Evolutionary conservation across 2,113 vertebrate species (phyloP), one percentile per base, ranked within the genome.

Genomic region (Paraplagusia blochii): DNA sequence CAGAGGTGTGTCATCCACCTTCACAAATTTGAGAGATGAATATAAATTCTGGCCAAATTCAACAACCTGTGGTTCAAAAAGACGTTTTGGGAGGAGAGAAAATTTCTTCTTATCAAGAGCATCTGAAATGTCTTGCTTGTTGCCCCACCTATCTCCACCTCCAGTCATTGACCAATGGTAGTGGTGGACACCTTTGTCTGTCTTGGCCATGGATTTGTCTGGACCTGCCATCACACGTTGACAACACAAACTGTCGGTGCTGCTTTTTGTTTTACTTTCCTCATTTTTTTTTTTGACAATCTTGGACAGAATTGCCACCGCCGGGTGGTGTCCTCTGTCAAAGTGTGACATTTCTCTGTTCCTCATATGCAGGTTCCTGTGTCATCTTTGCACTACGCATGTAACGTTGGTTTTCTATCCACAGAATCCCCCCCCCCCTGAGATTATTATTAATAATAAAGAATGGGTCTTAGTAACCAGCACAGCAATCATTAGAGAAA

Each of bases 221-320:
- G 50, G 38, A 66, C 66, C 72, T 47, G 34, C 67, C 72, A 53
- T 74, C 4, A 40, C 61, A 70, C 67, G 56, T 63, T 12, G 76
- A 75, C 76, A 73, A 76, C 63, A 66, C 53, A 50, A 72, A 75
- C 76, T 66, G 72, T 90, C 87, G 85, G 89, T 95, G 92, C 92
- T 94, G 88, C 90, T 93, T 92, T 66, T 92, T 42, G n/a, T n/a
- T 50, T n/a, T 44, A 9, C 16, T 22, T 53, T 33, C 8, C 64
- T 88, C 80, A 91, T 88, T 56, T 22, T 39, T 73, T 58, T 63
- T 71, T 89, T 81, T 90, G 95, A 98, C 95, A 98, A 98, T 98
- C 94, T 91, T 93, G 76, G 93, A 89, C 92, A 85, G 72, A 87
- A 62, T 67, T 58, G 53, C 73, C 79, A 74, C 80, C 66, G 47